These are phyloP conservation scores for Myiagra hebetior DNA, from an alignment of 2,113 vertebrate genomes.

Conservation along the genomic window DNA sequence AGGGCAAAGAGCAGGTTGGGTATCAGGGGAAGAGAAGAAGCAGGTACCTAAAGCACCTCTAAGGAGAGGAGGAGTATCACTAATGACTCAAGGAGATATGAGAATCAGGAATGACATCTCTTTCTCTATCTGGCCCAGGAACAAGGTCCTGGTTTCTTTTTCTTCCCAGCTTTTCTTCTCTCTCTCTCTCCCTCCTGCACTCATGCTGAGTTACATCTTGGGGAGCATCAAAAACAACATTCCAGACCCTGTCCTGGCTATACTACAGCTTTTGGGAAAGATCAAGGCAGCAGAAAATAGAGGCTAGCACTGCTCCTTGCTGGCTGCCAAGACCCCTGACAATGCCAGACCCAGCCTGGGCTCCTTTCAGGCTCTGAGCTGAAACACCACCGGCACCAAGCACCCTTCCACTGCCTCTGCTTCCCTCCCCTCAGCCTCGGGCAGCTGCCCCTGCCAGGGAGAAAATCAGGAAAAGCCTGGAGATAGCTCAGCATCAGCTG, in stretches of 20 bases:
- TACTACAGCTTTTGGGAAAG: neutral
- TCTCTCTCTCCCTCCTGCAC: neutral
- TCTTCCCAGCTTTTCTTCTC: neutral
- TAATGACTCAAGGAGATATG: neutral
- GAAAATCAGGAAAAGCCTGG: neutral
- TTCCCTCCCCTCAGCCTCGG: neutral
- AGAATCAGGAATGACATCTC: neutral
- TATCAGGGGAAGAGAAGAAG: neutral
- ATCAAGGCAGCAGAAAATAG: neutral
- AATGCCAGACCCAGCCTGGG: neutral
- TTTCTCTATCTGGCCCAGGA: neutral
- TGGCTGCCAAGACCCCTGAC: neutral
- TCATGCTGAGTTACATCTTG: neutral
- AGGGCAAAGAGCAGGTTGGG: neutral
- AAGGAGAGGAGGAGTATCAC: neutral
- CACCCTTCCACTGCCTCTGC: rapidly evolving
- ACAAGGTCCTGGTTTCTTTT: neutral
- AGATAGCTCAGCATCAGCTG: rapidly evolving
- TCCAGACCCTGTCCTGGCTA: neutral
- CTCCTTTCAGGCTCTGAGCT: neutral
- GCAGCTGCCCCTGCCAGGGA: neutral
- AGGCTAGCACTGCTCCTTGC: neutral
- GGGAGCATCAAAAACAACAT: neutral
- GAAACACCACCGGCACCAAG: neutral
- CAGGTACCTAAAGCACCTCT: neutral